phyloP scores from a whole-genome alignment of 2,888 invertebrate species.

The Drosophila monieri region DNA sequence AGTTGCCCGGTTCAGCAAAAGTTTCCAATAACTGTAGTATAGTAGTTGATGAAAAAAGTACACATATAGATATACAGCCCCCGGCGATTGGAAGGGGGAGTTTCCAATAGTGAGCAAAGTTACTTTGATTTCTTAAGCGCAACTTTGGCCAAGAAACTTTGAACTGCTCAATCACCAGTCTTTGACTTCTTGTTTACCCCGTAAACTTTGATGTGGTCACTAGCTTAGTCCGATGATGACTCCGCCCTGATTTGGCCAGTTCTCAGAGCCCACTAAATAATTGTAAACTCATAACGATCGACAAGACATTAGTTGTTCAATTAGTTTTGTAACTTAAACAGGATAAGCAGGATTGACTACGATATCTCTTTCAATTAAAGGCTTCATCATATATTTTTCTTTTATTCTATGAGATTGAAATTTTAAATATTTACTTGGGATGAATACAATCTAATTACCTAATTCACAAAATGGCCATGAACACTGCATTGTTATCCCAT shows the following conservation, averaged over 20 bases:
- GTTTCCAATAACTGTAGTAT: constrained; percentile 72
- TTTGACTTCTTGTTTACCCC: constrained; percentile 46
- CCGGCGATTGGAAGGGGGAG: neutral
- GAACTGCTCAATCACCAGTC: constrained; percentile 55
- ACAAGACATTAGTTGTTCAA: neutral
- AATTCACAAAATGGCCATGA: constrained; percentile 45
- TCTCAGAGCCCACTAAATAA: constrained; percentile 30
- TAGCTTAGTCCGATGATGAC: constrained; percentile 21
- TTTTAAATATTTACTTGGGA: neutral
- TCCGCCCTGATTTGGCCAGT: constrained; percentile 26
- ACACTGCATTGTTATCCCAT: constrained; percentile 47
- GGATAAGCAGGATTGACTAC: too few relatives aligned
- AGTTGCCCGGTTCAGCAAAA: constrained; percentile 50
- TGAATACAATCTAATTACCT: constrained; percentile 46
- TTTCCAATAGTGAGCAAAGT: constrained; percentile 55
- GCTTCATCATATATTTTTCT: neutral
- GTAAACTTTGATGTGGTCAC: constrained; percentile 54
- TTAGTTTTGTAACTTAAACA: neutral
- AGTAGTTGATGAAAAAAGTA: constrained; percentile 67
- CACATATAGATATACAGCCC: constrained; percentile 11
- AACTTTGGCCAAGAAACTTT: constrained; percentile 67
- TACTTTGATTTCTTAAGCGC: constrained; percentile 70
- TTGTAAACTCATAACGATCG: constrained; percentile 5
- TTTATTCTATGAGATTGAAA: constrained; percentile 1
- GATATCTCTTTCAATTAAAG: too few relatives aligned